Base-by-base conservation (phyloP, 2,797 vertebrate species). In the Paguma larvata region DNA sequence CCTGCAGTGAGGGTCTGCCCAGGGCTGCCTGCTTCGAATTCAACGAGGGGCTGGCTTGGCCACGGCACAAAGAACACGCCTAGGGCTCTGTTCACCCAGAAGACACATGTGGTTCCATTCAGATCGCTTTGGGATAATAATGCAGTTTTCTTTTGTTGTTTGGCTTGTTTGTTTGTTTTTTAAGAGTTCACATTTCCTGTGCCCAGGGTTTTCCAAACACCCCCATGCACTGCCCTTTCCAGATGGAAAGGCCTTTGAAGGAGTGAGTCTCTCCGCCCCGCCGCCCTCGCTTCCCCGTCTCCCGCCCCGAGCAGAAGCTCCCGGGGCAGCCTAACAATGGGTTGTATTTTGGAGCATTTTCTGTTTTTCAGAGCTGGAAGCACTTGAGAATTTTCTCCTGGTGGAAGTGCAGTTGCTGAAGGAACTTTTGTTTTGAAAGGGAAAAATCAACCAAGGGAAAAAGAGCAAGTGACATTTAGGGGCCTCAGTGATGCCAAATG, bases 161-260 rank as follows among this genome's bases (percentile, higher is more conserved):
- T n/a, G 44, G 34, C 77, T 80, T 53, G 82, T 86, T 44, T 96
- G 78, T 88, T 87, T 85, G 78, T 75, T 41, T 83, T 89, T 82
- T 85, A 65, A 93, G 75, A 80, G 93, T 82, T 78, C 41, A 72
- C 19, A 84, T 14, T 77, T 94, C 14, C 75, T 84, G n/a, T 34
- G 38, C 12, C 30, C 91, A 94, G 46, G 18, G 85, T 79, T 97
- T 96, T 93, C 67, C 89, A 94, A 94, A 53, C 51, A 68, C 1
- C 77, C 95, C 59, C 10, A 10, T 5, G 67, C 46, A 9, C 9
- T n/a, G 0, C 32, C 80, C 4, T 73, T 97, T 85, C 92, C 91
- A 56, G 27, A 72, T 84, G 38, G 73, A 79, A 63, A 68, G 46
- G n/a, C 16, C 16, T 85, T 95, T 67, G 41, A 97, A 86, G 56